Conservation (phyloP, 2,113 vertebrate genomes). For the Peucedramus taeniatus region DNA sequence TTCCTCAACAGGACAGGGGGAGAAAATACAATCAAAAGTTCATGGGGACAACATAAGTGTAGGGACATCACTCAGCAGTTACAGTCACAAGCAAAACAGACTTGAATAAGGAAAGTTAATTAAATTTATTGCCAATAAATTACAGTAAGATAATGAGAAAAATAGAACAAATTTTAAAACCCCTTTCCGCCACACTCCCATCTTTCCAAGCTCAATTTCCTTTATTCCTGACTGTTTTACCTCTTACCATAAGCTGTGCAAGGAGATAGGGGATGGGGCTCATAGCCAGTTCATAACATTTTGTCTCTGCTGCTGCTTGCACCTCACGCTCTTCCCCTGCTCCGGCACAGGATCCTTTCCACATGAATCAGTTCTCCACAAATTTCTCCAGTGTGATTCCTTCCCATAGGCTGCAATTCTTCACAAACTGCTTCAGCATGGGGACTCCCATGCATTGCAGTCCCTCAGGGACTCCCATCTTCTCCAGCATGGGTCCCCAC, state of each 20-base stretch:
- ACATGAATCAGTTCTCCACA: not conserved
- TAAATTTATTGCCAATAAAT: not conserved
- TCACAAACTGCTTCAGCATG: not conserved
- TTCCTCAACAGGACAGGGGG: not conserved
- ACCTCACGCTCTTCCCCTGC: not conserved
- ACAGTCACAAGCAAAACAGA: not conserved
- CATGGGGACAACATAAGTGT: not conserved
- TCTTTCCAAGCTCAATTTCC: not conserved
- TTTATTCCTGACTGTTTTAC: not conserved
- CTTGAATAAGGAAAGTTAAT: not conserved
- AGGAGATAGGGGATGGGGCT: not conserved
- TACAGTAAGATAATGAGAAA: not conserved
- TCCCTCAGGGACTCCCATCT: not conserved
- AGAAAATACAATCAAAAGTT: not conserved
- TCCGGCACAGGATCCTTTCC: not conserved
- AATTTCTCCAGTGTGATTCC: not conserved
- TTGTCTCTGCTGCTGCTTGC: not conserved
- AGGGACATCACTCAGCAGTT: not conserved
- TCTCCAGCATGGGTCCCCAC: not conserved
- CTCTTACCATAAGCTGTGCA: not conserved
- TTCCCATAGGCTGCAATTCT: not conserved
- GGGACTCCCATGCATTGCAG: rapidly evolving
- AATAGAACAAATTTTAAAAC: not conserved
- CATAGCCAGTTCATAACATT: not conserved
- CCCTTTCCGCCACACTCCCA: not conserved